Evolutionary conservation across 1,140 invertebrate species (phyloP).

Genomic region (Papilio dardanus): DNA sequence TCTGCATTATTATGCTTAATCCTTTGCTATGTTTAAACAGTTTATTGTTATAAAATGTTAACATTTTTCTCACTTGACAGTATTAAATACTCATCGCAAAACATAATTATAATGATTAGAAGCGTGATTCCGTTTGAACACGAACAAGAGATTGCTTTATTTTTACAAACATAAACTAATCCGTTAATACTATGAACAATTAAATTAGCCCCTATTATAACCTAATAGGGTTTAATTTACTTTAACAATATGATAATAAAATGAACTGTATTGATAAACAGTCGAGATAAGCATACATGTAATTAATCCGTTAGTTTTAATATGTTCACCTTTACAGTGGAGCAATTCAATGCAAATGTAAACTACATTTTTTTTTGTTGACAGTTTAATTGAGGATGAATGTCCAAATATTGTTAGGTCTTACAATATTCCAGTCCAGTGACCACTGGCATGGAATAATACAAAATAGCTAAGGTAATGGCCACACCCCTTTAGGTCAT

Average conservation of each 20-base stretch:
- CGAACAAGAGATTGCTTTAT: background rate
- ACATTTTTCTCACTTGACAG: background rate
- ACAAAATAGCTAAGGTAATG: too few species aligned
- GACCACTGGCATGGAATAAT: too few species aligned
- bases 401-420: too few species aligned
- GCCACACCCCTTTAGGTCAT: too few species aligned
- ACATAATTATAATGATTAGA: background rate
- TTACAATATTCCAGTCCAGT: too few species aligned
- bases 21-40: background rate
- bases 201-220: background rate
- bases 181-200: background rate
- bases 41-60: background rate
- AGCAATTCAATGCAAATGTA: background rate
- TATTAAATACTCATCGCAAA: background rate
- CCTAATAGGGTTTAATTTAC: background rate
- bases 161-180: background rate
- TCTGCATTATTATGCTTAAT: background rate
- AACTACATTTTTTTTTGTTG: too few species aligned
- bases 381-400: too few species aligned
- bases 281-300: background rate
- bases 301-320: constrained; percentile 9
- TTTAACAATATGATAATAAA: background rate
- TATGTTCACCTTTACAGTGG: background rate
- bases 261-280: background rate
- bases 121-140: constrained; percentile 13